Conservation (phyloP, 2,113 vertebrate species). For the Anoura caudifer region DNA sequence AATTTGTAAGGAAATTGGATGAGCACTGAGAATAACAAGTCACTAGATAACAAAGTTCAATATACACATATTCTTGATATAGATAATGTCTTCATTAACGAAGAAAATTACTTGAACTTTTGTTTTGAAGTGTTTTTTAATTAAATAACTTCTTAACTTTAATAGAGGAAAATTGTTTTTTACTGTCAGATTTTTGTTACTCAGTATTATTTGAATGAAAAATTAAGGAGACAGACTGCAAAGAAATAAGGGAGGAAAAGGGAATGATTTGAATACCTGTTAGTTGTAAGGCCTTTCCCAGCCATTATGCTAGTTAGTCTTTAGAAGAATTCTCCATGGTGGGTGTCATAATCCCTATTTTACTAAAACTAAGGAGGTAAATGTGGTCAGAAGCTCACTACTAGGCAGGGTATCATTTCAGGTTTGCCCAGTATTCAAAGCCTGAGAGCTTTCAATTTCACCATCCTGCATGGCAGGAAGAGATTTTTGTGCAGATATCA, state of each 20-base stretch:
- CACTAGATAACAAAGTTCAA: slow-evolving; percentile 54
- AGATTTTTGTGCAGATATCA: not conserved
- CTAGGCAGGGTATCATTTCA: not conserved
- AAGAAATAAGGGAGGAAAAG: not conserved
- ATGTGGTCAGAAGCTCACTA: not conserved
- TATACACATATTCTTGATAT: not conserved
- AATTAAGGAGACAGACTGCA: not conserved
- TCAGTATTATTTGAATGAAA: not conserved
- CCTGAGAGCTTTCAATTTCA: not conserved
- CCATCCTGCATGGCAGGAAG: not conserved
- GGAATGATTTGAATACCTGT: not conserved
- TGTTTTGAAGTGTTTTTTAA: slow-evolving; percentile 45
- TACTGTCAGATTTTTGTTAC: not conserved
- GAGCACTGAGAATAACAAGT: slow-evolving; percentile 13
- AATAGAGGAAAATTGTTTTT: slow-evolving; percentile 15
- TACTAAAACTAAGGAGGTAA: not conserved
- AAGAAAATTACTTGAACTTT: slow-evolving; percentile 52
- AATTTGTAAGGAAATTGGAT: slow-evolving; percentile 46
- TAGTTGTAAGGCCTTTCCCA: not conserved
- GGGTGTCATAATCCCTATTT: not conserved
- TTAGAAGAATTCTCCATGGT: not conserved
- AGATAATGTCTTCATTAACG: slow-evolving; percentile 50
- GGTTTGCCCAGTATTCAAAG: not conserved
- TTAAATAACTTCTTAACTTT: slow-evolving; percentile 39
- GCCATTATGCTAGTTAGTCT: not conserved